A percentile compares a stretch with the other conserved stretches of the same genome.
These are phyloP conservation scores for Barypeithes pellucidus DNA, from an alignment of 2,888 invertebrate species.

Conservation along the genomic window DNA sequence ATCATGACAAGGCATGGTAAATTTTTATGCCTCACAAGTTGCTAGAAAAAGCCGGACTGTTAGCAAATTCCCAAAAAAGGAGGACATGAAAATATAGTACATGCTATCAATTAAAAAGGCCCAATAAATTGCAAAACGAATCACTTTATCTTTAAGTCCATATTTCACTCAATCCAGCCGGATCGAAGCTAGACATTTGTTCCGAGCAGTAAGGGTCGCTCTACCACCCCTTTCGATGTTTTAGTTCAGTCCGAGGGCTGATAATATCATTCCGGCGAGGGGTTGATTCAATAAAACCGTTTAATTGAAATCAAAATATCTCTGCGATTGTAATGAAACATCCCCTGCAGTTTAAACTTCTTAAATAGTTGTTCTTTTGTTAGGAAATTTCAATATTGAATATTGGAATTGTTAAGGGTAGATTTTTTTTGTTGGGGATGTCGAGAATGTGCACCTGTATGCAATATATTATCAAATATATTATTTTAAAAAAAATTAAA, in stretches of 20 bases:
- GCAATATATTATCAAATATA: background rate
- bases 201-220: slow-evolving; percentile 55
- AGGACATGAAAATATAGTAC: too few species aligned
- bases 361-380: slow-evolving; percentile 57
- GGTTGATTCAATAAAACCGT: slow-evolving; percentile 69
- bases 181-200: slow-evolving; percentile 7
- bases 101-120: background rate
- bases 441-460: slow-evolving; percentile 35
- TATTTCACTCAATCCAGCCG: slow-evolving; percentile 1
- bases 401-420: slow-evolving; percentile 46
- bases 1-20: too few species aligned
- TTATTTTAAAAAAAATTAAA: too few species aligned
- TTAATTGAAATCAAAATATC: slow-evolving; percentile 71
- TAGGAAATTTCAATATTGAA: slow-evolving; percentile 55
- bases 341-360: slow-evolving; percentile 62
- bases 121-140: slow-evolving; percentile 32
- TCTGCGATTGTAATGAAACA: slow-evolving; percentile 63
- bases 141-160: slow-evolving; percentile 34
- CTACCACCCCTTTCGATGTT: slow-evolving; percentile 59
- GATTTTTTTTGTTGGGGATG: slow-evolving; percentile 26
- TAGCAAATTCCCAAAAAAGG: too few species aligned
- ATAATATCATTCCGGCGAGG: slow-evolving; percentile 68
- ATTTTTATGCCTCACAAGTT: too few species aligned
- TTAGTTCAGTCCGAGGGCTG: slow-evolving; percentile 60
- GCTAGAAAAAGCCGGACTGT: too few species aligned